Base-by-base conservation (phyloP, 1,140 invertebrate species). In the Hylaeus anthracinus region DNA sequence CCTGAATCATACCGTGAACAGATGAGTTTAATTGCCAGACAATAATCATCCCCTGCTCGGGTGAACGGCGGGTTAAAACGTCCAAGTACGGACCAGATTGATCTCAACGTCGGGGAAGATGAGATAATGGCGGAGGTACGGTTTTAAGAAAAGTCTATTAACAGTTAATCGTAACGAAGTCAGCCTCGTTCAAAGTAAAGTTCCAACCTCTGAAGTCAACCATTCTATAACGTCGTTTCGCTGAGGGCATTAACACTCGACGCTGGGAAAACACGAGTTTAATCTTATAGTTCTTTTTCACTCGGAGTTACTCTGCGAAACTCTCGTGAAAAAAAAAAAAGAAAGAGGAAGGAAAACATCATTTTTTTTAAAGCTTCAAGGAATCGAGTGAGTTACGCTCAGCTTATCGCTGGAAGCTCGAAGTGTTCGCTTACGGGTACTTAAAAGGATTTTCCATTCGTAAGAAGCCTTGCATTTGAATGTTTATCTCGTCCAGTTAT, bases 81-180 rank as follows among this genome's bases (percentile, higher is more conserved):
- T 3, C 1, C 10, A 3, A 3, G 8, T 12, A 39, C 1, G 9
- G 5, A 12, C 3, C 60, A 63, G 37, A 26, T 63, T 63, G 60
- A 63, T 41, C 26, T 63, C 3, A 39, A 63, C 60, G 37, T 63
- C 8, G n/a, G 9, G 3, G 5, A 2, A 14, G 26, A 10, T 12
- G 6, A 63, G 60, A 63, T 63, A 63, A 63, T 39, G 60, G 4
- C n/a, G 8, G 60, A 39, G 60, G 60, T 56, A 14, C 14, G 55
- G 15, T 63, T 26, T 63, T 39, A 63, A 39, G 37, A 6, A 63
- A 63, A 63, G 60, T 37, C 60, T 26, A 63, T 63, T 63, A 63
- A 63, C 60, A 63, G 60, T 63, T 63, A 9, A 63, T 63, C 5
- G 60, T 63, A 63, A 63, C 10, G 60, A 63, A 63, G 60, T 63